Conservation (phyloP, 2,113 vertebrate genomes). For the Mobula birostris region DNA sequence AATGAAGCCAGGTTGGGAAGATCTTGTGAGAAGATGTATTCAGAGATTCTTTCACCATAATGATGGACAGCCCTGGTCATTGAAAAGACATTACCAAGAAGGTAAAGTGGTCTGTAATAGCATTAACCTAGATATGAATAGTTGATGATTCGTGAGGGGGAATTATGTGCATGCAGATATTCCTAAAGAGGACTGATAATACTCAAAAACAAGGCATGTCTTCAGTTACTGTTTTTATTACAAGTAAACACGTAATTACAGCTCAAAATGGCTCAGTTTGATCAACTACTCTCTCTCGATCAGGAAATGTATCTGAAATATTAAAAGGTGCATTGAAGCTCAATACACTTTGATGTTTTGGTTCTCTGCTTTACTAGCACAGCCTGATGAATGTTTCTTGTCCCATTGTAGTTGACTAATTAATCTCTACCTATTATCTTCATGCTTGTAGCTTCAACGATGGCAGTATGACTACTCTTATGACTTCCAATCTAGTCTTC, state of each 20-base stretch:
- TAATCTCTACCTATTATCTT: background rate
- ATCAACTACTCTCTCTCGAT: background rate
- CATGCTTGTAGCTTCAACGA: background rate
- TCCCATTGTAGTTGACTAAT: background rate
- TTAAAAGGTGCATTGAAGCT: background rate
- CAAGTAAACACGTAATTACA: background rate
- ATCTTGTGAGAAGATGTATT: conserved; percentile 84
- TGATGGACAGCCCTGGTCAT: conserved; percentile 88
- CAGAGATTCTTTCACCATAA: conserved; percentile 88
- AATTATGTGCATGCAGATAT: background rate
- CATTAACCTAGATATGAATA: background rate
- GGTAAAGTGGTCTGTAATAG: conserved; percentile 55
- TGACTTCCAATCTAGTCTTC: background rate
- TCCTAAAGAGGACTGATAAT: background rate
- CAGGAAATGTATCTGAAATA: background rate
- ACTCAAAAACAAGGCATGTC: background rate
- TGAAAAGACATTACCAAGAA: conserved; percentile 91
- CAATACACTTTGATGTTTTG: background rate
- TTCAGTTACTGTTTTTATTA: background rate
- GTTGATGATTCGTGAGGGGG: background rate
- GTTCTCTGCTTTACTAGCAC: background rate
- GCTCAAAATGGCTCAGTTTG: background rate
- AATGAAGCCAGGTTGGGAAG: conserved; percentile 93
- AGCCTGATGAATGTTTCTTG: background rate
- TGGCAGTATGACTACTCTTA: background rate